Evolutionary conservation across 2,797 vertebrate genomes (phyloP).

Genomic region (Limnodromus scolopaceus): DNA sequence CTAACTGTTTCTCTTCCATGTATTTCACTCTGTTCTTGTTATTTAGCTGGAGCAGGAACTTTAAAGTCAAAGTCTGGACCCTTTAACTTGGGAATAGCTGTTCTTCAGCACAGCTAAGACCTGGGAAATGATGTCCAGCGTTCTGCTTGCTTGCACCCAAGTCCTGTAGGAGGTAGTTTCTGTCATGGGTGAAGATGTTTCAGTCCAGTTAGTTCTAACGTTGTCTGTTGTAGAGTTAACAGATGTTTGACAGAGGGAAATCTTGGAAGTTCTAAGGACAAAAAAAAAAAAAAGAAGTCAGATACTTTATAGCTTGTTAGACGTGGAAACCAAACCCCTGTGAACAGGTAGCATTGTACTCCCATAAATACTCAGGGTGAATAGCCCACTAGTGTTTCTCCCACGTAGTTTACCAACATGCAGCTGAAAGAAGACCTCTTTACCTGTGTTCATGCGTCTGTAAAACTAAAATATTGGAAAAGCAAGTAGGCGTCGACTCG

Average conservation of each 20-base stretch:
- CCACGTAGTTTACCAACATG: background rate
- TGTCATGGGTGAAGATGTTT: background rate
- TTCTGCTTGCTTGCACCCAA: background rate
- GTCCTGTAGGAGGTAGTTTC: background rate
- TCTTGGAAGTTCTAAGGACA: background rate
- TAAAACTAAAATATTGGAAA: background rate
- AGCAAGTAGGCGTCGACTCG: background rate
- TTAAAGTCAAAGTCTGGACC: background rate
- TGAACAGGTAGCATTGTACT: background rate
- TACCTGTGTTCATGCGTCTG: background rate
- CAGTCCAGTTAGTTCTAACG: background rate
- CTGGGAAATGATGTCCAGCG: accelerated
- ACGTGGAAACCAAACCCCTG: background rate
- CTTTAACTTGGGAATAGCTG: background rate
- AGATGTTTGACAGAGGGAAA: background rate
- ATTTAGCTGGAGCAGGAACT: background rate
- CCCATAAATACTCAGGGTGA: background rate
- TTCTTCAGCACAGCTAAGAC: background rate
- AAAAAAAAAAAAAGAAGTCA: background rate
- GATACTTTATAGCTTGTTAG: background rate
- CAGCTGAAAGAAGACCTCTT: background rate
- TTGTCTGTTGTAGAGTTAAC: background rate
- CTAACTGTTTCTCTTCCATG: background rate
- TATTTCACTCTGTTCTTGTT: background rate
- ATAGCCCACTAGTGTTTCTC: background rate